Evolutionary conservation across 2,113 vertebrate species (phyloP).

Genomic region (Diadophis punctatus): DNA sequence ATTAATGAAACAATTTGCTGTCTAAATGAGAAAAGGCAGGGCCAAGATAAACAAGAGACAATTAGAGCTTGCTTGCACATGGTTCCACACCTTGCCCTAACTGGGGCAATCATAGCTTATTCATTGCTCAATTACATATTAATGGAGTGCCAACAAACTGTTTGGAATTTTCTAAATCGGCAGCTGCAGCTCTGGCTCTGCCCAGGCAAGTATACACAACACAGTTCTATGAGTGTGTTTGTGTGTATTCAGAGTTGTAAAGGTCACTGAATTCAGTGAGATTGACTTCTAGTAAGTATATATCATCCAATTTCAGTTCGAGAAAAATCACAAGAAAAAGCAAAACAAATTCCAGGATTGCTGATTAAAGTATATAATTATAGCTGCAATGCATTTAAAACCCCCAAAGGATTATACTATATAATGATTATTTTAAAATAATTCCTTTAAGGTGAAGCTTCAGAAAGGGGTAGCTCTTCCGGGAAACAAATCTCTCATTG

Average conservation of each 20-base stretch:
- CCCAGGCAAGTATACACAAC: neutral
- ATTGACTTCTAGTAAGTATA: neutral
- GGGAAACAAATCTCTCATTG: neutral
- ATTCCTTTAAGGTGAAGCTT: neutral
- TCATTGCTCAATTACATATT: conserved; percentile 41
- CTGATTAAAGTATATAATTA: neutral
- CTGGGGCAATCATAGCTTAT: conserved; percentile 29
- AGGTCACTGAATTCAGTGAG: neutral
- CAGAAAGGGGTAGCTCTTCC: neutral
- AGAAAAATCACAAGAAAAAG: neutral
- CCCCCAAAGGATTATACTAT: neutral
- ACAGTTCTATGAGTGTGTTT: neutral
- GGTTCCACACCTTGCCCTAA: conserved; percentile 52
- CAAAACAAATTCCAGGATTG: neutral
- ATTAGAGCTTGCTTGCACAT: conserved; percentile 36
- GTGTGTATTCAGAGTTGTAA: neutral
- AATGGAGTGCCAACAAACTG: conserved; percentile 25
- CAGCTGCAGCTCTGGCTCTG: neutral
- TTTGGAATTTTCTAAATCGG: conserved; percentile 38
- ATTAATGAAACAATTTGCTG: conserved; percentile 28
- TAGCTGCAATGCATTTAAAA: neutral
- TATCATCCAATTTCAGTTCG: neutral
- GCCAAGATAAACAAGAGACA: conserved; percentile 56
- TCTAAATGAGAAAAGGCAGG: conserved; percentile 46
- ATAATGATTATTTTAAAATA: neutral